phyloP scores from a whole-genome alignment of 2,888 invertebrate genomes.

The Dusona sp. region DNA sequence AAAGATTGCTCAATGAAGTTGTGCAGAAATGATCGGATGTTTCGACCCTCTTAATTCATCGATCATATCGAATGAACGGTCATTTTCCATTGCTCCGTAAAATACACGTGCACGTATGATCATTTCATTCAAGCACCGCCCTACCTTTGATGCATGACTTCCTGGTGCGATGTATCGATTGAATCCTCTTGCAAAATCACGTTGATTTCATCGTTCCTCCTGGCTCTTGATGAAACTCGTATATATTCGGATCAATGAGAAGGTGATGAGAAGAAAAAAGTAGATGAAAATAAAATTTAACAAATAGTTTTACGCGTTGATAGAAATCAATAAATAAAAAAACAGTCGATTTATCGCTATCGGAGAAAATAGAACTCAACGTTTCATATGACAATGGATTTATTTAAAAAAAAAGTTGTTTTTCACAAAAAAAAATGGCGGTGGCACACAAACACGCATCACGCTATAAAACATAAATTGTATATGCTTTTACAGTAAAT shows the following conservation, averaged over 20 bases:
- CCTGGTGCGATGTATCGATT: conserved; percentile 47
- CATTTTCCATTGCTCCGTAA: conserved; percentile 41
- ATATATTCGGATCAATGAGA: background rate
- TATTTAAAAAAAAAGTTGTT: conserved; percentile 78
- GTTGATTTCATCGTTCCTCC: conserved; percentile 17
- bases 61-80: conserved; percentile 47
- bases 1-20: conserved; percentile 15
- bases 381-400: conserved; percentile 70
- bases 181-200: conserved; percentile 46
- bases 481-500: conserved; percentile 77
- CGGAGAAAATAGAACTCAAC: conserved; percentile 7
- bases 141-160: conserved; percentile 50
- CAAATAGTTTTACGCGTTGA: background rate
- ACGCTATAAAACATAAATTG: conserved; percentile 69
- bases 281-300: background rate
- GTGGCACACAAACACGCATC: conserved; percentile 69
- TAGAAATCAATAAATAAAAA: background rate
- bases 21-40: conserved; percentile 37
- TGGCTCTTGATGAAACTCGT: conserved; percentile 6
- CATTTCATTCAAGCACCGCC: conserved; percentile 55
- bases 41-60: conserved; percentile 38
- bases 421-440: conserved; percentile 74
- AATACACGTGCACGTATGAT: conserved; percentile 47
- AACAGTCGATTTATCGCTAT: background rate
- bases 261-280: background rate